phyloP scores from a whole-genome alignment of 2,113 vertebrate species.

The Piprites chloris region DNA sequence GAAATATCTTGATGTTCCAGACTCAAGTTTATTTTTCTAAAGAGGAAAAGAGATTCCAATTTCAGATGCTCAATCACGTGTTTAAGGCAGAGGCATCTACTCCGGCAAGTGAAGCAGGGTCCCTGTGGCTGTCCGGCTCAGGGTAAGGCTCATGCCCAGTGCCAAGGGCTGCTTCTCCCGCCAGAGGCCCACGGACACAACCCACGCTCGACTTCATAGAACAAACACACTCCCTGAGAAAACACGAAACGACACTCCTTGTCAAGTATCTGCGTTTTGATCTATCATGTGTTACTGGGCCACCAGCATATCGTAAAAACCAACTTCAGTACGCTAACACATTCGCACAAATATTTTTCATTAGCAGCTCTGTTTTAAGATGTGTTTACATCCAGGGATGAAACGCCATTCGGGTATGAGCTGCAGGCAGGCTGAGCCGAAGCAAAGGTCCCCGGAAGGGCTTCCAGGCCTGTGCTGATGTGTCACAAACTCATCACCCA shows the following conservation, averaged over 20 bases:
- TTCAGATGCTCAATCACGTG: neutral
- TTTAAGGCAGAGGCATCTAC: neutral
- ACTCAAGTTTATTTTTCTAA: neutral
- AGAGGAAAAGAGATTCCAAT: neutral
- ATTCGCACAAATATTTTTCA: neutral
- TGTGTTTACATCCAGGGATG: accelerated
- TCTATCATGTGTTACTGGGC: neutral
- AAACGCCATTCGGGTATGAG: neutral
- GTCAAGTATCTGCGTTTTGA: neutral
- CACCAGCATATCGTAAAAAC: neutral
- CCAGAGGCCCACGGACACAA: neutral
- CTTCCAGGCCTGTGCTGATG: conserved; percentile 4
- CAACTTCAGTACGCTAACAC: neutral
- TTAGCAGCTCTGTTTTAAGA: neutral
- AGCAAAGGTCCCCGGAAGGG: neutral
- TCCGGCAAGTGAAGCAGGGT: neutral
- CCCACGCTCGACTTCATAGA: neutral
- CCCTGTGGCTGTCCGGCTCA: neutral
- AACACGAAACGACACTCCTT: neutral
- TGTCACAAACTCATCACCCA: neutral
- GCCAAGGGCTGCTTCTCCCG: neutral
- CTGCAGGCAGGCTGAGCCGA: neutral
- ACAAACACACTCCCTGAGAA: neutral
- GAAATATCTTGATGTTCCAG: neutral
- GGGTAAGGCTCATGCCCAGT: neutral